Evolutionary conservation across 2,797 vertebrate species (phyloP).

Genomic region (Peromyscus nudipes): DNA sequence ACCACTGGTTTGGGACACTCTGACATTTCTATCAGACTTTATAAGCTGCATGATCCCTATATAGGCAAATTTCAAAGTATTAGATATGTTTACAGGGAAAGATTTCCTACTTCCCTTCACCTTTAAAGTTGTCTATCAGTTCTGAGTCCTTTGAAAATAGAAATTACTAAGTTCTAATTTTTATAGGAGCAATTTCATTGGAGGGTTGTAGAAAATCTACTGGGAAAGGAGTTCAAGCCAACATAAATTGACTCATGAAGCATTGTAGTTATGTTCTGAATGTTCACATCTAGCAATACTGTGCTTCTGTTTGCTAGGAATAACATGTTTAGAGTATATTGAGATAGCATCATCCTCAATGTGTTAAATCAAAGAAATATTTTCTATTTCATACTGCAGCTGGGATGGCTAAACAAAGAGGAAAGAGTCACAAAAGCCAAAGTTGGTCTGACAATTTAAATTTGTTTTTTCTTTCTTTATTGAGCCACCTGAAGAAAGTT

Average conservation of each 20-base stretch:
- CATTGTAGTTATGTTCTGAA: not conserved
- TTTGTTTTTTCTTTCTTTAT: conserved; percentile 35
- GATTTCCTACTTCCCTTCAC: not conserved
- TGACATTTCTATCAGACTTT: not conserved
- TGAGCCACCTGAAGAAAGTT: conserved; percentile 6
- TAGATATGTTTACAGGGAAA: conserved; percentile 8
- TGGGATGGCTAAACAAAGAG: not conserved
- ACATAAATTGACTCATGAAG: not conserved
- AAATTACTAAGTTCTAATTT: not conserved
- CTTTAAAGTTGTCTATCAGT: conserved; percentile 10
- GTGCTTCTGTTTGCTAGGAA: not conserved
- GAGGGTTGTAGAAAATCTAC: not conserved
- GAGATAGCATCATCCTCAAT: not conserved
- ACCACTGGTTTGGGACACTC: not conserved
- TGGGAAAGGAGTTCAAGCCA: not conserved
- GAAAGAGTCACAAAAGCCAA: not conserved
- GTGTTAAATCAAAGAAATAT: conserved; percentile 13
- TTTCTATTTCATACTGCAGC: not conserved
- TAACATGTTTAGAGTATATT: not conserved
- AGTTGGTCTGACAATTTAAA: not conserved
- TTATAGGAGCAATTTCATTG: not conserved
- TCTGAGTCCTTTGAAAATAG: conserved; percentile 5
- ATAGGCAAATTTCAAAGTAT: not conserved
- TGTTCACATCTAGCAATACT: not conserved
- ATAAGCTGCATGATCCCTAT: not conserved